Evolutionary conservation across 1,140 invertebrate species (phyloP), one percentile per base, ranked within the genome.

Genomic region (Aphelenchoides besseyi): DNA sequence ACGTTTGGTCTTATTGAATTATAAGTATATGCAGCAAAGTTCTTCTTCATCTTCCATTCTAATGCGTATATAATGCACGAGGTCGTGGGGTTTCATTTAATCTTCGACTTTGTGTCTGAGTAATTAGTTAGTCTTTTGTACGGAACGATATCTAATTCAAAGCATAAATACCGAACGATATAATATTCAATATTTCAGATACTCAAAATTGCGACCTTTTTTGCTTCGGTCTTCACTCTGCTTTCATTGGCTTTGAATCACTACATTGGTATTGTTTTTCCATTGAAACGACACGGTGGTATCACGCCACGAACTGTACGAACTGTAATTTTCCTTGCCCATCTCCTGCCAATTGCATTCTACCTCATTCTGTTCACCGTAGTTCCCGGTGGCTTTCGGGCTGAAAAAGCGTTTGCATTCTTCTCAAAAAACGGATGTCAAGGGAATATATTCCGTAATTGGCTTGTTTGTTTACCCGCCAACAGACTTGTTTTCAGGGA

Each of bases 181-280:
- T 59, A 59, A 18, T 2, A 5, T 32, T 33, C 32, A 3, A 5
- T 16, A n/a, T 74, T 78, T 28, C 29, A 79, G 78, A 70, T 77
- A n/a, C 66, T 80, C n/a, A 79, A 79, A 68, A 74, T 80, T 59
- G 64, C 69, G 5, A 80, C 78, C 1, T 79, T 79, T 59, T 78
- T 81, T 35, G 78, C 78, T 9, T 79, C 77, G 3, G 78, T 79
- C 9, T 76, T 80, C 32, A 79, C 75, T 18, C 57, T 79, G 26
- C 68, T 79, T 1, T 68, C 76, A 1, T 35, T 79, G n/a, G 78
- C 78, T 3, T 59, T 79, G 26, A 79, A 79, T 62, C 78, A 79
- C 52, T 79, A 79, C 73, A 54, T 78, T 26, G 78, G 78, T 26
- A 80, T 79, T 48, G 75, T 79, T 1, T 73, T 77, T 62, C 78